Evolutionary conservation across 2,888 invertebrate genomes (phyloP), one percentile per base, ranked within the genome.

Genomic region (Drosophila phalerata): DNA sequence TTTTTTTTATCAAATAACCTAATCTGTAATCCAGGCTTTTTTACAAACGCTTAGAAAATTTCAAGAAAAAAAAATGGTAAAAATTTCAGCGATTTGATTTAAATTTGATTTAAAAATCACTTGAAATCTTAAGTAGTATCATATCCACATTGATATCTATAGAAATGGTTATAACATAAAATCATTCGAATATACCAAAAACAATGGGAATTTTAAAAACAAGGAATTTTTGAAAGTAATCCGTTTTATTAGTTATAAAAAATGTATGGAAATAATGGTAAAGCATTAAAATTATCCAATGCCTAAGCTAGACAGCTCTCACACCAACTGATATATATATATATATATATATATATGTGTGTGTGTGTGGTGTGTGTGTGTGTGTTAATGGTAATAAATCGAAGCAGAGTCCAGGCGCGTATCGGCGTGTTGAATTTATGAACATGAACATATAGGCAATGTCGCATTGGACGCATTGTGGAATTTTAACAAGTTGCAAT

Each of bases 401-500:
- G 38, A 34, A 15, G 25, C 42, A 69, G 61, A 60, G 64, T 48
- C 52, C 57, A 47, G 47, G 17, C 22, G 22, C 9, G 42, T 22
- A 47, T 28, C 64, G 58, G 73, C 71, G 79, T 71, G 69, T 84
- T 72, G 70, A 85, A 86, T 84, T 84, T 84, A 84, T 86, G 87
- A 79, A 81, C 81, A 77, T 83, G 83, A 74, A 80, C 78, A 76
- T 38, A 40, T 55, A 47, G 78, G 47, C 65, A 53, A 62, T 64
- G 63, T 61, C 55, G 62, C 69, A 48, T 28, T 55, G 66, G 30
- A 69, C 71, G 70, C 76, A 71, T 81, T 74, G 77, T 49, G 84
- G 86, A 88, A 86, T 86, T 84, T 86, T 86, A 86, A 86, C 86
- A 88, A 86, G 86, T 86, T 77, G 81, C 85, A 77, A 78, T 78